Evolutionary conservation across 1,140 invertebrate genomes (phyloP), one percentile per base, ranked within the genome.

Genomic region (Lasaia peninsularis): DNA sequence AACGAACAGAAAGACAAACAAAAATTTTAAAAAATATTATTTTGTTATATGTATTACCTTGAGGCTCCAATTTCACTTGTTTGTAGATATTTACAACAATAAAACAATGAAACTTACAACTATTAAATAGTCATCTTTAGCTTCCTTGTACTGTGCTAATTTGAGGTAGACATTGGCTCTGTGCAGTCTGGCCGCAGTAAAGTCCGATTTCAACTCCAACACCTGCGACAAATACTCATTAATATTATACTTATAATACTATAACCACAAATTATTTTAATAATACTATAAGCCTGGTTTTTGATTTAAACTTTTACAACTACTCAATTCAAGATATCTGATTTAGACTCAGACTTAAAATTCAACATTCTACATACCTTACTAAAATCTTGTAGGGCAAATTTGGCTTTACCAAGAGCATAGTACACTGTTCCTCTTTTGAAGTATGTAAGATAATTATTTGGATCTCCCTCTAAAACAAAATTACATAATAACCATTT

Each of bases 341-440:
- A 28, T 28, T 28, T 28, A 28, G 8, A 28, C 24, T 28, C 1
- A 28, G 2, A 28, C 5, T 28, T 28, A 28, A 28, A 28, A 28
- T 28, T 28, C 24, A 28, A 28, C 7, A 24, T 24, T 5, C 24
- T 12, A 58, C 35, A 69, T 65, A 84, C 84, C 73, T 88, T 88
- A 52, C 96, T 95, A 69, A 99, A 95, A 90, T 99, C 99, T 72
- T 95, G 92, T 10, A 99, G 89, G 7, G 98, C 98, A 77, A 98
- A 95, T 74, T 97, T 98, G 0, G 98, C 95, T 92, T 98, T 99
- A 28, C 98, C 98, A 63, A 99, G 90, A 8, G 98, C 98, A 80
- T 99, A 92, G 85, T 98, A 99, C 0, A 99, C 97, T 7, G 98
- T 99, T 10, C 98, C 98, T 76, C 98, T 92, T 81, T 96, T 96